Evolutionary conservation across 2,113 vertebrate species (phyloP).

Genomic region (Oxygymnocypris stewartii): DNA sequence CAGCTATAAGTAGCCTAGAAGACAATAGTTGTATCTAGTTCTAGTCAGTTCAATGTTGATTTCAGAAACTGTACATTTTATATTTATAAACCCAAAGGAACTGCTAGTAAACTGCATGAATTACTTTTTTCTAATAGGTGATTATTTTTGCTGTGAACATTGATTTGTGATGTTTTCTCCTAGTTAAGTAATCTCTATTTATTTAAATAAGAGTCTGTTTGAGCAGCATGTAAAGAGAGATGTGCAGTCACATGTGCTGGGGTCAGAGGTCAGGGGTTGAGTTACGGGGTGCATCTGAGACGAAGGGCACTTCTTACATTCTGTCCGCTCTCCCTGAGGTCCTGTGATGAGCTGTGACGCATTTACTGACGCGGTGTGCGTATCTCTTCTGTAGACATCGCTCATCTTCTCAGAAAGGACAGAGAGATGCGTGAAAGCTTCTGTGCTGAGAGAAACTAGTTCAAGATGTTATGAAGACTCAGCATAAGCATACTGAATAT

Average conservation of each 20-base stretch:
- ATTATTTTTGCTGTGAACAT: neutral
- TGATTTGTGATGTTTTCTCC: neutral
- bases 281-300: constrained; percentile 15
- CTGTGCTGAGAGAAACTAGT: neutral
- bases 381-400: neutral
- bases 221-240: neutral
- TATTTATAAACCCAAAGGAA: no score
- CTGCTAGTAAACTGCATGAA: neutral
- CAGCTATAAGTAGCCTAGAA: no score
- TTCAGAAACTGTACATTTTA: no score
- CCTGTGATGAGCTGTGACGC: neutral
- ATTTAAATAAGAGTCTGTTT: neutral
- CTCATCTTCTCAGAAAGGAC: neutral
- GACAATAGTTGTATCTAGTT: no score
- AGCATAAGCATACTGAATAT: neutral
- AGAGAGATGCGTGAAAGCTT: neutral
- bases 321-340: neutral
- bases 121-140: neutral
- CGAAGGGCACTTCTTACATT: neutral
- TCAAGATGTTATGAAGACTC: neutral
- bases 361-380: neutral
- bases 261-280: constrained; percentile 35
- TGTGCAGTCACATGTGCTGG: neutral
- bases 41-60: no score
- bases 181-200: neutral